These are phyloP conservation scores for Drosophila novamexicana DNA, from an alignment of 1,140 invertebrate species.

Conservation along the genomic window DNA sequence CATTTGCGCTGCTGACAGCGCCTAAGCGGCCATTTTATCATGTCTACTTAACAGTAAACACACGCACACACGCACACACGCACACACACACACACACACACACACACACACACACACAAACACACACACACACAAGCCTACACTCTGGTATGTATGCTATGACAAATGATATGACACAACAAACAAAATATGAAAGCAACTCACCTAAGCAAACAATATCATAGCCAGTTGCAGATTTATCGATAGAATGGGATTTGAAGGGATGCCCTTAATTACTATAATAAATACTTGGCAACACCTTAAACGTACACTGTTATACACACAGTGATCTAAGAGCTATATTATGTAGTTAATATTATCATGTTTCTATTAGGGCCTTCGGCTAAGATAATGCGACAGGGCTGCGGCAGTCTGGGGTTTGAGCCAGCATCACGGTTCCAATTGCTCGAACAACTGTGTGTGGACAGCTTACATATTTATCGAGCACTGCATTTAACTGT, in stretches of 20 bases:
- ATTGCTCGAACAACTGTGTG: too few relatives aligned
- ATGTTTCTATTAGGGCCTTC: too few relatives aligned
- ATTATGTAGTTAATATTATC: neutral
- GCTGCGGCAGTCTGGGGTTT: too few relatives aligned
- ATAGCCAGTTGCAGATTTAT: slow-evolving; percentile 27
- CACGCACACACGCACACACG: slow-evolving; percentile 20
- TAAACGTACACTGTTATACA: neutral
- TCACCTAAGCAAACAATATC: slow-evolving; percentile 30
- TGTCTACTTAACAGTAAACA: slow-evolving; percentile 65
- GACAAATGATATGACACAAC: slow-evolving; percentile 60
- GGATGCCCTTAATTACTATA: slow-evolving; percentile 18
- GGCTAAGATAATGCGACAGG: too few relatives aligned
- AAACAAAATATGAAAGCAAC: slow-evolving; percentile 36
- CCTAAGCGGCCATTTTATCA: slow-evolving; percentile 79
- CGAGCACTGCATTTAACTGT: too few relatives aligned
- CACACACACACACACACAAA: slow-evolving; percentile 19
- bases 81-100: slow-evolving; percentile 10
- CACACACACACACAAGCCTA: slow-evolving; percentile 4
- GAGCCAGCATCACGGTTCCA: too few relatives aligned
- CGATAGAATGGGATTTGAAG: neutral
- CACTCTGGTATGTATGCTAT: slow-evolving; percentile 40
- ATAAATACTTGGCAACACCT: slow-evolving; percentile 2
- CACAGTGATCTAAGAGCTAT: too few relatives aligned
- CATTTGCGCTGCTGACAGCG: slow-evolving; percentile 60
- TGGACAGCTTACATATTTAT: too few relatives aligned